Evolutionary conservation across 1,140 invertebrate genomes (phyloP).

Genomic region (Pomacea maculata): DNA sequence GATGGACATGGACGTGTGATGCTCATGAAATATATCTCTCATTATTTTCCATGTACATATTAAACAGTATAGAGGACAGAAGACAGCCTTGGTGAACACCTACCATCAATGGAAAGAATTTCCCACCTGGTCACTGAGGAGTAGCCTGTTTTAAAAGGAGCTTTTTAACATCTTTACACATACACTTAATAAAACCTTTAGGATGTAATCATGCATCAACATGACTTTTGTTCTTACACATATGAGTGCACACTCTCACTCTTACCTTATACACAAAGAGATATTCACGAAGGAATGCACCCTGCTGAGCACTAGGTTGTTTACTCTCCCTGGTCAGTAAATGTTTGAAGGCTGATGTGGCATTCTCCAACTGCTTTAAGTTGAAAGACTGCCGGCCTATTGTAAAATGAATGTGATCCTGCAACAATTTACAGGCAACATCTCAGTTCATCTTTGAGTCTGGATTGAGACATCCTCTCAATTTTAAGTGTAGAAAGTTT

Average conservation of each 20-base stretch:
- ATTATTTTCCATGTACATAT: no score
- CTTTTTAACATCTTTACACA: no score
- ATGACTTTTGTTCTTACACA: not conserved
- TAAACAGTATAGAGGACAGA: no score
- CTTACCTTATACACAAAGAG: slow-evolving; percentile 81
- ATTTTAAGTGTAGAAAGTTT: no score
- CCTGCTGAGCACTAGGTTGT: slow-evolving; percentile 75
- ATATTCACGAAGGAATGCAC: slow-evolving; percentile 87
- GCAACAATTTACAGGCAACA: slow-evolving; percentile 4
- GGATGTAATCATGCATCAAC: not conserved
- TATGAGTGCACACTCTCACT: slow-evolving; percentile 17
- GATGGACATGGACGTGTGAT: no score
- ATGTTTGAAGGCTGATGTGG: slow-evolving; percentile 81
- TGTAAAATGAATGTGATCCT: slow-evolving; percentile 93
- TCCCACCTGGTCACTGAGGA: not conserved
- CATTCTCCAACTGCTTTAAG: slow-evolving; percentile 79
- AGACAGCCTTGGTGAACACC: no score
- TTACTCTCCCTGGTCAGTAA: slow-evolving; percentile 80
- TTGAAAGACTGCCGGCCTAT: slow-evolving; percentile 87
- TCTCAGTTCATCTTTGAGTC: no score
- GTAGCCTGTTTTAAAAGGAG: no score
- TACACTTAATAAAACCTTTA: not conserved
- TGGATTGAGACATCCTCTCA: no score
- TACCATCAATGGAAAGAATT: not conserved
- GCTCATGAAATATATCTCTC: no score